Conservation (phyloP, 1,140 invertebrate species). For the Lethrus apterus region DNA sequence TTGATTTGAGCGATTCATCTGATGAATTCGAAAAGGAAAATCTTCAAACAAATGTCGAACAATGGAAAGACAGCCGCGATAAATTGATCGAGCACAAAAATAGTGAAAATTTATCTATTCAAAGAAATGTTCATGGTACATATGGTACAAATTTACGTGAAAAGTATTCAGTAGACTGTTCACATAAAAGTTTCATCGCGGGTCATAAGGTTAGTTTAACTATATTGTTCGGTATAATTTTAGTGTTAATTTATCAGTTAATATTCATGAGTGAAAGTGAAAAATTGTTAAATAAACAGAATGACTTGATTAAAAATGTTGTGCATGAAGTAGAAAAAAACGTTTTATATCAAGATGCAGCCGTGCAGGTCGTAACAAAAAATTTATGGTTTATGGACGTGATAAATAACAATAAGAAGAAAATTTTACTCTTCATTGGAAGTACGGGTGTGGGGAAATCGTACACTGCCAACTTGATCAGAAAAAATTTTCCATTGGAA, state of each 20-base stretch:
- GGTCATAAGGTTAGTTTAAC: background rate
- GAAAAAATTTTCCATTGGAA: constrained; percentile 14
- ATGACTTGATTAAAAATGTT: too few species aligned
- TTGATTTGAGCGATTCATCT: background rate
- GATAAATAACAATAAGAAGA: background rate
- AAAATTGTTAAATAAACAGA: background rate
- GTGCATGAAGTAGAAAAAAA: background rate
- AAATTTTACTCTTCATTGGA: constrained; percentile 15
- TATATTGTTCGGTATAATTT: background rate
- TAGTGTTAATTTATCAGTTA: background rate
- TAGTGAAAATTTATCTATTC: background rate
- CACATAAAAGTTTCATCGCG: background rate
- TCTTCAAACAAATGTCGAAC: background rate
- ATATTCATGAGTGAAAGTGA: constrained; percentile 3
- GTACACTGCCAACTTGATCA: constrained; percentile 14
- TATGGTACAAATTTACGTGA: background rate
- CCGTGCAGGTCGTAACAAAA: background rate
- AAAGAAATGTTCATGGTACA: background rate
- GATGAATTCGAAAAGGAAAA: background rate
- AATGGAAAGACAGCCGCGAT: background rate
- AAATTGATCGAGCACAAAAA: constrained; percentile 2
- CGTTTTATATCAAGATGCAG: constrained; percentile 8
- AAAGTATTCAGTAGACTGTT: background rate
- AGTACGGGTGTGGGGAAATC: constrained; percentile 19
- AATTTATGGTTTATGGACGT: too few species aligned